Percentiles rank a stretch among this genome's conserved stretches.
Evolutionary conservation across 2,797 vertebrate genomes (phyloP).

Genomic region (Chromobotia macracanthus): DNA sequence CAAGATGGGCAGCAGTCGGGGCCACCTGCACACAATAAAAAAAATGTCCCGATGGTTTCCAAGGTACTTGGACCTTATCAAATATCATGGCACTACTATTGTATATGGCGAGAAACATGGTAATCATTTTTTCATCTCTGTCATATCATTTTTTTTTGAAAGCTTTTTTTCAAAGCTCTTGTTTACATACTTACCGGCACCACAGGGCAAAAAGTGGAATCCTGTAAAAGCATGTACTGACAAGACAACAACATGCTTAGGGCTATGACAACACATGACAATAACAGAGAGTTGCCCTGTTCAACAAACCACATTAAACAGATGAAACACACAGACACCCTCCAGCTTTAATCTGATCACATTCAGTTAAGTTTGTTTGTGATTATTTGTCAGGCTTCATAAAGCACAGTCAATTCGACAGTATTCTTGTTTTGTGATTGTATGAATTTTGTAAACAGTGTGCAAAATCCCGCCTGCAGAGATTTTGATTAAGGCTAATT

Average conservation of each 20-base stretch:
- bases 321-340: background rate
- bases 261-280: constrained; percentile 3
- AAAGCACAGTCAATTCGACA: background rate
- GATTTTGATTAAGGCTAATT: background rate
- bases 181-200: no score
- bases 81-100: no score
- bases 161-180: no score
- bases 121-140: no score
- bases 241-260: background rate
- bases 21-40: constrained; percentile 74
- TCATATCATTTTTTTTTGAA: no score
- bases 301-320: background rate
- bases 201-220: background rate
- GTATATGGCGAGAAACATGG: no score
- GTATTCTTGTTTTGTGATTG: background rate
- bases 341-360: background rate
- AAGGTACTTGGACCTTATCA: no score
- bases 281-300: background rate
- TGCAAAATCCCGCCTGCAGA: background rate
- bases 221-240: background rate
- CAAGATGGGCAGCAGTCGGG: constrained; percentile 78
- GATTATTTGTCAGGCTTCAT: background rate
- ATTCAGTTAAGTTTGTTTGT: background rate
- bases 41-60: background rate
- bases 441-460: constrained; percentile 7